A percentile compares a stretch with the other conserved stretches of the same genome.
These are phyloP conservation scores for Oenanthe melanoleuca DNA, from an alignment of 2,113 vertebrate species.

Conservation along the genomic window DNA sequence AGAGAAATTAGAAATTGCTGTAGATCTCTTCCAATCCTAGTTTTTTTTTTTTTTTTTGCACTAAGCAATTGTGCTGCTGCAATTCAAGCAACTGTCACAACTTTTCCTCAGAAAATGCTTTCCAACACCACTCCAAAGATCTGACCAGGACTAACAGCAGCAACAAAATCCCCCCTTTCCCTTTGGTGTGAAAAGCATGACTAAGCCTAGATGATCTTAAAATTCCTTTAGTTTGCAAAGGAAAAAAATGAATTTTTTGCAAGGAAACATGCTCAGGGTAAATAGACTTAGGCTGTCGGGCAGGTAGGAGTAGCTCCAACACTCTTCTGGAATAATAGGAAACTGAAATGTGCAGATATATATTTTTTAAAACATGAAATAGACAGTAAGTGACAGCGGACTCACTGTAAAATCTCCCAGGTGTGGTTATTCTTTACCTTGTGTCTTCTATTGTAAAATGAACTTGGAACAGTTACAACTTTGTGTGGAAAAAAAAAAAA, in stretches of 20 bases:
- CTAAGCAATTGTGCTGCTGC: neutral
- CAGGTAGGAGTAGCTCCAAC: conserved; percentile 37
- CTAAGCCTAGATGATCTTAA: neutral
- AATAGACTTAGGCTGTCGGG: conserved; percentile 25
- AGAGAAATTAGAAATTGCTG: neutral
- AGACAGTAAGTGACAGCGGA: conserved; percentile 58
- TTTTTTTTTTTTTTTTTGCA: conserved; percentile 21
- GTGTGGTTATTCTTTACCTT: conserved; percentile 76
- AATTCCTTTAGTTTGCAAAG: conserved; percentile 30
- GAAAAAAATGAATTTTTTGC: conserved; percentile 34
- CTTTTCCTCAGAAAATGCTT: neutral
- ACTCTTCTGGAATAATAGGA: conserved; percentile 26
- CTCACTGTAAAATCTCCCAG: conserved; percentile 65
- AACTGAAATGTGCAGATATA: conserved; percentile 54
- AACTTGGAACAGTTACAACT: conserved; percentile 72
- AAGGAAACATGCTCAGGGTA: conserved; percentile 69
- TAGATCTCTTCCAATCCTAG: neutral
- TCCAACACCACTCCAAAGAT: neutral
- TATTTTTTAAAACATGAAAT: conserved; percentile 41
- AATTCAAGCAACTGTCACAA: neutral
- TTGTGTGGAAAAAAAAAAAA: conserved; percentile 45
- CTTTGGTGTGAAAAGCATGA: neutral
- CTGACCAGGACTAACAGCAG: neutral
- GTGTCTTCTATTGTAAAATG: conserved; percentile 80
- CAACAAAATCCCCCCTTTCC: neutral